These are phyloP conservation scores for Drosophila micromelanica DNA, from an alignment of 1,140 invertebrate genomes.

Conservation along the genomic window DNA sequence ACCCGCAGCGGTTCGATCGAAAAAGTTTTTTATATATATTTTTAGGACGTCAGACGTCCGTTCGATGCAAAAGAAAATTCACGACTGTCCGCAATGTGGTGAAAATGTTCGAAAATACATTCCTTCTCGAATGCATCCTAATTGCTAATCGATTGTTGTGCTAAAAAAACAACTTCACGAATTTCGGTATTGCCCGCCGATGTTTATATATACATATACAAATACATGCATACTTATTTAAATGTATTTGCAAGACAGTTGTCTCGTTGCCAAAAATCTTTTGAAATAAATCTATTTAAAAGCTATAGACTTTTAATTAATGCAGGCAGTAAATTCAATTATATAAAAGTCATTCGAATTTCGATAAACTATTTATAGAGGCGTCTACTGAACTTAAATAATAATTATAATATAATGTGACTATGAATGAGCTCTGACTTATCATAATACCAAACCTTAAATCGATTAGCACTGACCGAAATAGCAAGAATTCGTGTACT, in stretches of 20 bases:
- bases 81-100: slow-evolving; percentile 77
- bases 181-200: slow-evolving; percentile 62
- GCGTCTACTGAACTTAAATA: slow-evolving; percentile 44
- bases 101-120: slow-evolving; percentile 70
- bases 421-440: slow-evolving; percentile 47
- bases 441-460: slow-evolving; percentile 42
- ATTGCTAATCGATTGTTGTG: slow-evolving; percentile 60
- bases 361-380: slow-evolving; percentile 49
- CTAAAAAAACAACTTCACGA: slow-evolving; percentile 54
- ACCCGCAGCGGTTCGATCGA: slow-evolving; percentile 80
- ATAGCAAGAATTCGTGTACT: not conserved
- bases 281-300: slow-evolving; percentile 69
- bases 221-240: slow-evolving; percentile 18
- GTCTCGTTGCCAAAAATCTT: slow-evolving; percentile 66
- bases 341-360: slow-evolving; percentile 62
- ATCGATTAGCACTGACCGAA: slow-evolving; percentile 24
- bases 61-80: slow-evolving; percentile 78
- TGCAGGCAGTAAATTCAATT: slow-evolving; percentile 61
- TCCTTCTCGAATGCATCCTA: slow-evolving; percentile 63
- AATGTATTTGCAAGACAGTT: slow-evolving; percentile 23
- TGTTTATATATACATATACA: slow-evolving; percentile 18
- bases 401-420: slow-evolving; percentile 32
- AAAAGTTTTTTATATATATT: slow-evolving; percentile 22
- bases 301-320: slow-evolving; percentile 58
- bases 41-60: slow-evolving; percentile 78